phyloP scores from a whole-genome alignment of 2,113 vertebrate genomes.

The Cyanoderma ruficeps region DNA sequence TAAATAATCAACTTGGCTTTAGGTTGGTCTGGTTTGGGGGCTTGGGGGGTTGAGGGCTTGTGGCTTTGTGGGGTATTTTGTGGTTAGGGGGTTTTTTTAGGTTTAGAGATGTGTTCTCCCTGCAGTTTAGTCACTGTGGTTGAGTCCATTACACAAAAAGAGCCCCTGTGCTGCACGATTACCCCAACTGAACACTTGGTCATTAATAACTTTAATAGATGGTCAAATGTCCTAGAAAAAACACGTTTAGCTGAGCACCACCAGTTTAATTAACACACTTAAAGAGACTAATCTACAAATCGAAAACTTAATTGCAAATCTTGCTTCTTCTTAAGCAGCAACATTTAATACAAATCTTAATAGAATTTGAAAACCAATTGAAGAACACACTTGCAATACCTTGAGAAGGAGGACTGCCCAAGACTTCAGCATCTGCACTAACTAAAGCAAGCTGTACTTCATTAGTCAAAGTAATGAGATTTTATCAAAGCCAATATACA shows the following conservation, averaged over 20 bases:
- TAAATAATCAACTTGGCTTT: not conserved
- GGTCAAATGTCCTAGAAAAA: not conserved
- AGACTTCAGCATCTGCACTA: not conserved
- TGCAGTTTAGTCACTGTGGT: not conserved
- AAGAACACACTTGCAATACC: not conserved
- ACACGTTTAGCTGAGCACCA: not conserved
- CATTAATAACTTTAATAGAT: not conserved
- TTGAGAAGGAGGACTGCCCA: fast-evolving
- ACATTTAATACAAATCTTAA: not conserved
- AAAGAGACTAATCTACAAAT: not conserved
- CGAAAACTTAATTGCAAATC: not conserved
- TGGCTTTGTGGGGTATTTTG: not conserved
- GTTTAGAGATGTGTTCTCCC: not conserved
- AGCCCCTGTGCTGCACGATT: not conserved
- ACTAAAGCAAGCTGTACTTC: not conserved
- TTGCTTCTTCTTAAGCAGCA: not conserved
- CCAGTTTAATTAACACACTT: not conserved
- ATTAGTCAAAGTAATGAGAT: not conserved
- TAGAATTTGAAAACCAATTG: not conserved
- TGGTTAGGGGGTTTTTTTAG: not conserved
- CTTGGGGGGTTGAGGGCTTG: not conserved
- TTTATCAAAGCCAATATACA: not conserved
- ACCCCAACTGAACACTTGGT: not conserved
- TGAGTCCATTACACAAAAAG: not conserved
- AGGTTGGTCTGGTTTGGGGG: not conserved